phyloP scores from a whole-genome alignment of 2,888 invertebrate genomes.

The Saturnia pavonia region DNA sequence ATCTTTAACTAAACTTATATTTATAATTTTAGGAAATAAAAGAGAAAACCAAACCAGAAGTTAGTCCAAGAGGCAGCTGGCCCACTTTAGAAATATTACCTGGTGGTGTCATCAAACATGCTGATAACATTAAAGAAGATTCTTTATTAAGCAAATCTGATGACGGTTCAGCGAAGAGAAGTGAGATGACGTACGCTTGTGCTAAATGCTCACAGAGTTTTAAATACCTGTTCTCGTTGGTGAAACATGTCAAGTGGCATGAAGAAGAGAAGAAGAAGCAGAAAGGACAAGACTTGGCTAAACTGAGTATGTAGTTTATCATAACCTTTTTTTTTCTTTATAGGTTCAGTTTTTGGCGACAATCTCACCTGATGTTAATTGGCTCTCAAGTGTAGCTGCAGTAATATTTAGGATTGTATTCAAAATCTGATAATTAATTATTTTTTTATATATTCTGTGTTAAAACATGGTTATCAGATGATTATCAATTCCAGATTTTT shows the following conservation, averaged over 20 bases:
- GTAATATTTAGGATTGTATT: no score
- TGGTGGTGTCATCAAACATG: slow-evolving; percentile 67
- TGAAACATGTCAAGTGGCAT: slow-evolving; percentile 69
- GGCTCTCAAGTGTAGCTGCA: no score
- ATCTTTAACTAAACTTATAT: neutral
- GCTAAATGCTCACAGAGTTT: slow-evolving; percentile 69
- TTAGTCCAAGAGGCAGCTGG: slow-evolving; percentile 56
- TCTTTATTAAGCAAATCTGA: slow-evolving; percentile 20
- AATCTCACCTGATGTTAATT: no score
- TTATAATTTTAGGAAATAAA: slow-evolving; percentile 33
- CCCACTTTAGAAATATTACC: slow-evolving; percentile 72
- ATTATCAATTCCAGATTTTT: no score
- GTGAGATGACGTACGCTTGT: slow-evolving; percentile 67
- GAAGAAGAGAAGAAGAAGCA: slow-evolving; percentile 57
- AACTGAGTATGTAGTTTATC: slow-evolving; percentile 33
- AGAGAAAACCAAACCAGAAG: slow-evolving; percentile 25
- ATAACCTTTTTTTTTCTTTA: neutral
- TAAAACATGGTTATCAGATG: no score
- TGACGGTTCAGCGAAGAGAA: slow-evolving; percentile 24
- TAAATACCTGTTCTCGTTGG: slow-evolving; percentile 59
- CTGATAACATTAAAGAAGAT: slow-evolving; percentile 44
- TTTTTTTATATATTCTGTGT: no score
- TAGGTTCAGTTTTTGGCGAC: no score
- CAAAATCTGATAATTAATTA: no score
- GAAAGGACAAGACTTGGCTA: slow-evolving; percentile 27